Evolutionary conservation across 1,140 invertebrate genomes (phyloP).

Genomic region (Arctopsyche grandis): DNA sequence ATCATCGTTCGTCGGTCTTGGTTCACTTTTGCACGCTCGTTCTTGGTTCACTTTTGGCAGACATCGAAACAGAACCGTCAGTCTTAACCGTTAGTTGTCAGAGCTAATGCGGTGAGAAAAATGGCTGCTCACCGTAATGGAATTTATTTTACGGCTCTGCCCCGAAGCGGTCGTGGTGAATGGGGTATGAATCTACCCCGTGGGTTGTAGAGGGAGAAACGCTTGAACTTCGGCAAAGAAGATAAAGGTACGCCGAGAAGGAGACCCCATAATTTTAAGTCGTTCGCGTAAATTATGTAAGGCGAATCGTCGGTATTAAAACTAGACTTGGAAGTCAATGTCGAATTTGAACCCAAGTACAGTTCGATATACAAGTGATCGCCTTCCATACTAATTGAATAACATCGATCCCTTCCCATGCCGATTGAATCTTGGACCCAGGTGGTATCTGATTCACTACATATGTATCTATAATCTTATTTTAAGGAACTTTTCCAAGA

Average conservation of each 20-base stretch:
- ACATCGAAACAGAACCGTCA: not conserved
- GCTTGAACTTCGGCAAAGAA: not conserved
- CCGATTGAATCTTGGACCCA: too few species aligned
- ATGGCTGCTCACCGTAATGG: not conserved
- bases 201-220: too few species aligned
- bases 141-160: not conserved
- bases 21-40: too few species aligned
- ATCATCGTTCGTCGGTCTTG: too few species aligned
- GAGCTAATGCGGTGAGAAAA: not conserved
- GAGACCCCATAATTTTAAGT: not conserved
- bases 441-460: too few species aligned
- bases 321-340: too few species aligned
- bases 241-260: not conserved
- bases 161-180: not conserved
- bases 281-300: not conserved
- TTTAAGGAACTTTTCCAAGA: too few species aligned
- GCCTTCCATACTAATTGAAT: too few species aligned
- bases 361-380: too few species aligned
- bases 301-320: not conserved
- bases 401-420: too few species aligned
- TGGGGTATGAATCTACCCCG: not conserved
- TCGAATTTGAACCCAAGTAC: too few species aligned
- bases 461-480: too few species aligned
- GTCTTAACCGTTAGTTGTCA: not conserved
- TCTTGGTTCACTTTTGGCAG: not conserved